Conservation (phyloP, 2,113 vertebrate species). For the Phoxinus phoxinus region DNA sequence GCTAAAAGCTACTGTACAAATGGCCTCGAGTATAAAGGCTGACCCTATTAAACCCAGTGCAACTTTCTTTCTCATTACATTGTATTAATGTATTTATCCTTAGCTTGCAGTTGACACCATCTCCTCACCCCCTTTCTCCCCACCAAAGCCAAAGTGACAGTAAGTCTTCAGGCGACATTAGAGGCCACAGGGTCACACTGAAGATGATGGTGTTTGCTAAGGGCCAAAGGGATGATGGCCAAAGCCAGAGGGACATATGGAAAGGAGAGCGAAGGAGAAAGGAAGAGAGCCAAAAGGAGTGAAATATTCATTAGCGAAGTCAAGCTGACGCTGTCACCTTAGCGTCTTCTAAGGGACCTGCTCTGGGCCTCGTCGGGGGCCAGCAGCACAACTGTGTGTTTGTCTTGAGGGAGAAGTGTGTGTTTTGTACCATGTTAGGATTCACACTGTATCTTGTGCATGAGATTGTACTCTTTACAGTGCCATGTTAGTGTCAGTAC, state of each 20-base stretch:
- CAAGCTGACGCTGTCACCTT: constrained; percentile 80
- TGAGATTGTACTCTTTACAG: not conserved
- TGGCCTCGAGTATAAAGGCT: constrained; percentile 21
- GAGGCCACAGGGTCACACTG: constrained; percentile 74
- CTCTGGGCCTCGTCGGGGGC: constrained; percentile 61
- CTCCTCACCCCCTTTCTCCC: constrained; percentile 59
- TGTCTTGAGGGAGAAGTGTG: constrained; percentile 58
- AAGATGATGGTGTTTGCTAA: constrained; percentile 74
- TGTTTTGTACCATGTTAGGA: constrained; percentile 59
- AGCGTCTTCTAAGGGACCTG: constrained; percentile 69
- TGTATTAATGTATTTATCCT: constrained; percentile 78
- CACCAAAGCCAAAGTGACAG: constrained; percentile 78
- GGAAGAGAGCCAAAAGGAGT: constrained; percentile 68
- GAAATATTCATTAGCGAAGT: constrained; percentile 84
- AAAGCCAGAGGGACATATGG: constrained; percentile 68
- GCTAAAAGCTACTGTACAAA: not conserved
- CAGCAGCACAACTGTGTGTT: constrained; percentile 56
- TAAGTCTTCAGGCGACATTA: constrained; percentile 71
- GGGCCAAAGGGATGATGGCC: constrained; percentile 70
- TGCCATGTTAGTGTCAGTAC: not conserved
- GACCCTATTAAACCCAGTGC: constrained; percentile 44
- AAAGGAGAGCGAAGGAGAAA: constrained; percentile 71
- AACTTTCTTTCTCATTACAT: constrained; percentile 73
- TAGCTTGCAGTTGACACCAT: constrained; percentile 71
- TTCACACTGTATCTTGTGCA: not conserved